Base-by-base conservation (phyloP, 2,797 vertebrate genomes). In the Staurois parvus region DNA sequence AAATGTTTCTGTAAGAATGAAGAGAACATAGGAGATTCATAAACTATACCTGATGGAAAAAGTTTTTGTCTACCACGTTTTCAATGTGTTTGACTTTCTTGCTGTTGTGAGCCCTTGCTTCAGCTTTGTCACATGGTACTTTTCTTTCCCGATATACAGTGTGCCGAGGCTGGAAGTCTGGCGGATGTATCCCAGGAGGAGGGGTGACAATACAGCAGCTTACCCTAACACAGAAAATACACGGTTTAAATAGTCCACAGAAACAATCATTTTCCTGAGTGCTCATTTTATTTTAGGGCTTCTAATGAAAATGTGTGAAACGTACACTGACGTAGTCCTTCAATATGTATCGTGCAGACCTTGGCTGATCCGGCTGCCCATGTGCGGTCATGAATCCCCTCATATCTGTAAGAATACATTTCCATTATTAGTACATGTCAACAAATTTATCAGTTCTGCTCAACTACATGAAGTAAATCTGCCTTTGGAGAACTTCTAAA, bases 341-440 rank as follows among this genome's bases (percentile, higher is more conserved):
- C 76, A 99, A 92, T 74, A 99, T 90, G 12, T 98, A 99, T 13
- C 98, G 96, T 24, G 98, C 95, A n/a, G 98, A 97, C 84, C 98
- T 95, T 0, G 98, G 93, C 88, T 99, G 97, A 91, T 99, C 98
- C 2, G 98, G 98, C 88, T 99, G 98, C 4, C 98, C 98, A 0
- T 99, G 98, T 0, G 97, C 88, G 0, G 98, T 99, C 98, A 99
- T 99, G 88, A 97, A 99, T 62, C 98, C 98, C 89, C 98, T 97
- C 97, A 98, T 98, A 89, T 92, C 98, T 99, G 87, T 29, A 84
- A 87, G 15, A 66, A 72, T 15, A 83, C 62, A 64, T 26, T 26
- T 52, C 3, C 48, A 52, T 52, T 52, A 52, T 3, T 52, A 17
- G 17, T 17, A 4, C 13, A 19, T 52, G 13, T 52, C 48, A 52